phyloP scores from a whole-genome alignment of 1,140 invertebrate genomes.

The Drosophila ogumai region DNA sequence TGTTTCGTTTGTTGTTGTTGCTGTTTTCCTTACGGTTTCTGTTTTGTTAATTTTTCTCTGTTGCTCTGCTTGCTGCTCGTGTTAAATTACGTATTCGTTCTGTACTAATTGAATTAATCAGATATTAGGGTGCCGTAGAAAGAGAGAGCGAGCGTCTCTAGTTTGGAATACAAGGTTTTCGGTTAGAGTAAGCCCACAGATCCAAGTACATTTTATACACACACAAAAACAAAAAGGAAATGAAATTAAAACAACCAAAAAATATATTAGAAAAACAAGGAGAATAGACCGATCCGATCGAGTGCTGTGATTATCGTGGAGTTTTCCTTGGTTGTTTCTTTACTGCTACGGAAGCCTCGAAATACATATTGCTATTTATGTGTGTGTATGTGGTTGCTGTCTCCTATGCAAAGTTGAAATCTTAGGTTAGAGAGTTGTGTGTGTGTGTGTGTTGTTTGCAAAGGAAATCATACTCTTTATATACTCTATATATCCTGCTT shows the following conservation, averaged over 20 bases:
- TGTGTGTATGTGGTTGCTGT: conserved; percentile 30
- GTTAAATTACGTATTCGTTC: conserved; percentile 55
- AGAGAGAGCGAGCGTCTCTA: conserved; percentile 16
- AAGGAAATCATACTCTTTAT: conserved; percentile 25
- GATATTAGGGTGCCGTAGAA: conserved; percentile 50
- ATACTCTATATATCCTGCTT: conserved; percentile 18
- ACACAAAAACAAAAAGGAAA: conserved; percentile 28
- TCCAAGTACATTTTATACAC: conserved; percentile 41
- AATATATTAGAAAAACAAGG: not conserved
- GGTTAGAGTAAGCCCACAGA: conserved; percentile 35
- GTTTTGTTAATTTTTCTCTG: conserved; percentile 44
- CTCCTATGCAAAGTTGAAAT: conserved; percentile 65
- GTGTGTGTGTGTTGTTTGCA: conserved; percentile 40
- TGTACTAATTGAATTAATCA: conserved; percentile 52
- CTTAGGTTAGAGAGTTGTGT: conserved; percentile 59
- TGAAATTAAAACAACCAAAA: not conserved
- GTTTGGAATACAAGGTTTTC: conserved; percentile 37
- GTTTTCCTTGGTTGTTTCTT: conserved; percentile 25
- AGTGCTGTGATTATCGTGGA: conserved; percentile 21
- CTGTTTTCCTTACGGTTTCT: conserved; percentile 21
- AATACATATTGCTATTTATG: conserved; percentile 33
- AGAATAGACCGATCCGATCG: conserved; percentile 6
- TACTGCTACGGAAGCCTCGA: conserved; percentile 64
- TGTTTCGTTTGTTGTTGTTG: conserved; percentile 45
- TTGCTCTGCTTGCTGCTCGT: conserved; percentile 66